Evolutionary conservation across 2,888 invertebrate genomes (phyloP), one percentile per base, ranked within the genome.

Genomic region (Scaptomyza cyrtandrae): DNA sequence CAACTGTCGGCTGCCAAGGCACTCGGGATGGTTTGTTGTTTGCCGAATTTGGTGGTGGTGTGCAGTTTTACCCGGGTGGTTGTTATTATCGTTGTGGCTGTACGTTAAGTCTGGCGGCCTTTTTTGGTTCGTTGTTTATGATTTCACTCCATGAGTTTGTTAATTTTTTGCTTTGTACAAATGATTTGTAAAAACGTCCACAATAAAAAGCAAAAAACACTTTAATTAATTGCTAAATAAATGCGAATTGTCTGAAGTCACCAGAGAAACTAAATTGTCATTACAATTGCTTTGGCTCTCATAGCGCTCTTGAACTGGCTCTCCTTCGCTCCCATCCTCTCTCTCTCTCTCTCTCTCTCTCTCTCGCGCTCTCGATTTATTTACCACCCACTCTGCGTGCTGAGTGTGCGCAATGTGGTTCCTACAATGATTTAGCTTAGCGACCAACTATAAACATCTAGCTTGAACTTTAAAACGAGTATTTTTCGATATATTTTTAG

Each of bases 221-320:
- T 79, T 72, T 65, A 75, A 66, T 53, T 77, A 84, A 81, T 81
- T 75, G 81, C 61, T 72, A 62, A 81, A 81, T 86, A 77, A 84
- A 81, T 70, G 72, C 71, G 81, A 84, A 81, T 72, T 74, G 77
- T 54, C 53, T 73, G 62, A 78, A 76, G 78, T 61, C 79, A 79
- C 50, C 71, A 62, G 81, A 71, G 75, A 75, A 81, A 83, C 84
- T 84, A 49, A 80, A 68, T 62, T 69, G 71, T 76, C 63, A 66
- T 53, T 14, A 39, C 61, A 64, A 61, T 45, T 55, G 16, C 45
- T 13, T 19, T 58, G 33, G 41, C 62, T 24, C 57, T 31, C 48
- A 2, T n/a, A n/a, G n/a, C 14, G 35, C 46, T 43, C 58, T 24
- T 46, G 44, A 35, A 45, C 31, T 35, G 14, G 14, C 37, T 48